Conservation (phyloP, 2,797 vertebrate genomes). For the Argyrosomus regius region DNA sequence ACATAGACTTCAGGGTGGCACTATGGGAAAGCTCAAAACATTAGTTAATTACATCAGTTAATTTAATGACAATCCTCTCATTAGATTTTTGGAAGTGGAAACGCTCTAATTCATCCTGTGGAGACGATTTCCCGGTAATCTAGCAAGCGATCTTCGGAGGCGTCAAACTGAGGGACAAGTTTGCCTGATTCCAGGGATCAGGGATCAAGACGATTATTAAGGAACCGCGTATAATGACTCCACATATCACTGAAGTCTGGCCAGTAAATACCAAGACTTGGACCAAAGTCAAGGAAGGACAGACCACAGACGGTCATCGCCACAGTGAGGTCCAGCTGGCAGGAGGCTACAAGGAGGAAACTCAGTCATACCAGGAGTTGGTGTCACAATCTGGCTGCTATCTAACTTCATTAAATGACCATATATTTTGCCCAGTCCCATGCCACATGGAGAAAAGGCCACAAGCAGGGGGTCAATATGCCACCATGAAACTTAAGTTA, state of each 20-base stretch:
- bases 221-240: neutral
- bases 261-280: neutral
- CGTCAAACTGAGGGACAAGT: neutral
- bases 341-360: neutral
- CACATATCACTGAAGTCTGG: neutral
- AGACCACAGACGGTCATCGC: neutral
- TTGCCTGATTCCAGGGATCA: neutral
- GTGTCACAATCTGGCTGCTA: neutral
- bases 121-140: too few relatives aligned
- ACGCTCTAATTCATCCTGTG: neutral
- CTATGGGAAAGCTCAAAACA: too few relatives aligned
- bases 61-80: neutral
- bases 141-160: too few relatives aligned
- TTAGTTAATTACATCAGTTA: too few relatives aligned
- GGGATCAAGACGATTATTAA: neutral
- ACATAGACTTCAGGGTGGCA: neutral
- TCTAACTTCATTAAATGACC: neutral
- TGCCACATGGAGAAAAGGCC: neutral
- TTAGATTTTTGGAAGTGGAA: neutral
- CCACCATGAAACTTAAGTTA: neutral
- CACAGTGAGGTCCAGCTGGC: neutral
- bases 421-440: neutral
- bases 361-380: neutral
- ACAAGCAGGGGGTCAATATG: conserved; percentile 27
- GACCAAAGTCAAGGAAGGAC: neutral